Base-by-base conservation (phyloP, 2,797 vertebrate species). In the Botia almorhae region DNA sequence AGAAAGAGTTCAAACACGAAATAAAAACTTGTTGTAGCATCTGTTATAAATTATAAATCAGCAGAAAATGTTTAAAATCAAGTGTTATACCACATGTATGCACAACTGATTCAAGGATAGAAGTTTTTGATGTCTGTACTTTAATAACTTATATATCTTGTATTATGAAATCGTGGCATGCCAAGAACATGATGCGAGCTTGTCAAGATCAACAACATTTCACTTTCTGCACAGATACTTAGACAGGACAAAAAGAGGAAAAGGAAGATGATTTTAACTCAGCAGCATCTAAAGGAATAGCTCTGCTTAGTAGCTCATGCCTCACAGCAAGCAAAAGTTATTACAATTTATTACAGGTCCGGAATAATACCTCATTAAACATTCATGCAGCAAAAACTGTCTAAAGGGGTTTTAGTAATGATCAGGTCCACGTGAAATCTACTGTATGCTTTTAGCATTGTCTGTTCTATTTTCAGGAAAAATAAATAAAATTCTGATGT, bases 131-230 rank as follows among this genome's bases (percentile, higher is more conserved):
- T 60, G 46, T 29, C 14, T 26, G 8, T 46, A 39, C 7, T 4
- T 80, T 48, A 78, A 69, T 23, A 74, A 71, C 74, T 72, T 60
- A 80, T 17, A 75, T 6, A 12, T 74, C 51, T 33, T 21, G 17
- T 72, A 73, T 43, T 17, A 29, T 50, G 8, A 64, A 26, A 72
- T 36, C 85, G 88, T 81, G 82, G 81, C 91, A 93, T 91, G 91
- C 90, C 72, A 7, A 33, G 60, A 82, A 33, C 69, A 63, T 65
- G 8, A 29, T 1, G 17, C 63, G 12, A 81, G 76, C 14, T 55
- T 50, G 19, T 11, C 50, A 69, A 13, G 21, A 71, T n/a, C 16
- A 80, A 50, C 19, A 48, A 68, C 69, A 68, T 55, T 67, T 5
- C 23, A 36, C 33, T 43, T 19, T 23, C n/a, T 21, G 6, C 36